Percentiles rank a stretch among this genome's conserved stretches.
These are phyloP conservation scores for Melanotaenia parkinsoni DNA, from an alignment of 2,797 vertebrate genomes.

Conservation along the genomic window DNA sequence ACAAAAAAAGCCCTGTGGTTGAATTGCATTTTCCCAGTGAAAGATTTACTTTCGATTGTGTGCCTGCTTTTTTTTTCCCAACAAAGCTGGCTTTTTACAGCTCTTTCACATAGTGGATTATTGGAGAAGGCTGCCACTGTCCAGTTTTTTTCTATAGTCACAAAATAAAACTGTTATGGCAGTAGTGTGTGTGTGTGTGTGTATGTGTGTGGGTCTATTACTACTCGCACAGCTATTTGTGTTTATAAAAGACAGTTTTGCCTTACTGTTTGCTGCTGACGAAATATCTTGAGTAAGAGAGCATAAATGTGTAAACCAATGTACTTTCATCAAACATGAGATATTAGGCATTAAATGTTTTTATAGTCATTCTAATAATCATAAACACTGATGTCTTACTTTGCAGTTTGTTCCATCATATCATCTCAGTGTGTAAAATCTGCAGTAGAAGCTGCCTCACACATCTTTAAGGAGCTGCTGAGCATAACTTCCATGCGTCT, in stretches of 20 bases:
- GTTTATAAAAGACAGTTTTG: constrained; percentile 42
- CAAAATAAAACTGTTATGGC: constrained; percentile 45
- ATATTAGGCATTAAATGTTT: constrained; percentile 33
- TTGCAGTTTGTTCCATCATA: constrained; percentile 22
- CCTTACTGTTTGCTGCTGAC: constrained; percentile 47
- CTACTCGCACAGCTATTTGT: constrained; percentile 22
- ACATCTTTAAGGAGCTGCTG: constrained; percentile 20
- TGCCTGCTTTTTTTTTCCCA: constrained; percentile 35
- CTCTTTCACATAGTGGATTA: constrained; percentile 63
- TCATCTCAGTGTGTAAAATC: constrained; percentile 21
- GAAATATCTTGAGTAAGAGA: constrained; percentile 30
- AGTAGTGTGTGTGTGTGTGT: constrained; percentile 13
- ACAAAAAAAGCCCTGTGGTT: constrained; percentile 66
- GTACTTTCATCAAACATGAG: constrained; percentile 33
- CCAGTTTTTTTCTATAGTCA: constrained; percentile 42
- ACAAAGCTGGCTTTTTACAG: constrained; percentile 53
- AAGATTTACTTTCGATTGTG: constrained; percentile 67
- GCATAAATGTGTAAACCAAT: constrained; percentile 19
- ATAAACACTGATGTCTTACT: constrained; percentile 27
- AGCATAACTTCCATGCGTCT: constrained; percentile 17
- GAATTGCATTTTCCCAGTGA: constrained; percentile 64
- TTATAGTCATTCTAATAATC: constrained; percentile 34
- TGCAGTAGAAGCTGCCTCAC: constrained; percentile 26
- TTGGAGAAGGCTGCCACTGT: constrained; percentile 64
- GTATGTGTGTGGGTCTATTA: constrained; percentile 4